These are phyloP conservation scores for Callipepla squamata DNA, from an alignment of 2,113 vertebrate species.

Conservation along the genomic window DNA sequence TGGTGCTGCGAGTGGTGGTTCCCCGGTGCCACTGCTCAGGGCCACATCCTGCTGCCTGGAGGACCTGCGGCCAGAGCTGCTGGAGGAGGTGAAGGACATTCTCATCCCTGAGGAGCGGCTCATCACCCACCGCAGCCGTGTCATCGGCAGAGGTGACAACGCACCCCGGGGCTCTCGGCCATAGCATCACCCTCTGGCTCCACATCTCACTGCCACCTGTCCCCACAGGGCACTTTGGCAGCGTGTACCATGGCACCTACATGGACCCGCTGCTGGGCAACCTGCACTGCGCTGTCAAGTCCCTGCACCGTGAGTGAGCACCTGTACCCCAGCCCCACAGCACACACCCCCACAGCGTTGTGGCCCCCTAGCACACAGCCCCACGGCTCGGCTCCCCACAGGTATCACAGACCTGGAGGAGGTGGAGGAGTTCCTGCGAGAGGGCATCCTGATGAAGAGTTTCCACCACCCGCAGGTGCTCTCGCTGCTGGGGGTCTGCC, in stretches of 20 bases:
- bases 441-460: conserved; percentile 95
- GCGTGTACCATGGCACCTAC: conserved; percentile 93
- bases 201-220: not conserved
- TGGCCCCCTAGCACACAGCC: rapidly evolving
- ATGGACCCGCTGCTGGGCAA: conserved; percentile 80
- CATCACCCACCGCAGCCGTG: conserved; percentile 83
- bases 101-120: conserved; percentile 89
- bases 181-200: rapidly evolving
- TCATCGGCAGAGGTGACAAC: conserved; percentile 91
- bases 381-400: conserved; percentile 32
- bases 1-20: conserved; percentile 62
- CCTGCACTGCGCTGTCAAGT: conserved; percentile 93
- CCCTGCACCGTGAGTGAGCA: conserved; percentile 86
- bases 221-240: conserved; percentile 91
- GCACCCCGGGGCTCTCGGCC: rapidly evolving
- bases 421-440: conserved; percentile 93
- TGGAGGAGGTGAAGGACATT: conserved; percentile 95
- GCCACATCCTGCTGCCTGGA: conserved; percentile 84
- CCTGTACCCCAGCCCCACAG: rapidly evolving
- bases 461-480: conserved; percentile 93
- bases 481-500: conserved; percentile 89
- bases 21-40: conserved; percentile 82
- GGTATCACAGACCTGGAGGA: conserved; percentile 94
- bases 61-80: conserved; percentile 82
- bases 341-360: rapidly evolving